Evolutionary conservation across 2,113 vertebrate genomes (phyloP), one percentile per base, ranked within the genome.

Genomic region (Noturus placidus): DNA sequence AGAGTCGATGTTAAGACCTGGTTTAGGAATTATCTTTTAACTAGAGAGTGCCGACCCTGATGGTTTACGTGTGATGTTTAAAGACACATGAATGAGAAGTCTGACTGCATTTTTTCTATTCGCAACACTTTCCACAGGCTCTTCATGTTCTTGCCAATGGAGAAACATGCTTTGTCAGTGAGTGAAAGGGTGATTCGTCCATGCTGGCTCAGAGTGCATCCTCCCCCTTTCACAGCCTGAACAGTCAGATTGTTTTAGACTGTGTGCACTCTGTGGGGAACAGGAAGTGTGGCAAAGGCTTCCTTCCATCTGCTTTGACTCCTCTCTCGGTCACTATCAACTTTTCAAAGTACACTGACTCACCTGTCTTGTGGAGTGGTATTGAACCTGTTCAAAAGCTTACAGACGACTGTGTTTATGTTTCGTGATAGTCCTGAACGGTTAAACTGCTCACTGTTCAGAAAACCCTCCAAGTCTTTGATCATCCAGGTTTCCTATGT

Each of bases 231-330:
- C 69, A 61, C 67, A 46, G 82, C 91, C 87, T 93, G 91, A 95
- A 92, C 84, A 89, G 89, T 61, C 59, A 89, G 90, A 93, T 93
- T 94, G 93, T 94, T 92, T 90, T 15, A 90, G 90, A 78, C 91
- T 93, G 91, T 72, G 91, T 91, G 90, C 88, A 89, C 92, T 94
- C 93, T 95, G 93, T 74, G 52, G 88, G 88, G 90, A 92, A 88
- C 91, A 94, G 91, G 92, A 94, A 93, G 92, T 88, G 84, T 85
- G 85, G 76, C 30, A 81, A 85, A 69, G 27, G 59, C 90, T 90
- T 93, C 91, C 93, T 90, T 82, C 61, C 82, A 89, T 89, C 81
- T 79, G 70, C 83, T 77, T 77, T 81, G 30, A 77, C 85, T 91
- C 85, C 85, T 89, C 84, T 91, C 87, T 91, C 30, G 78, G 74